Conservation (phyloP, 2,888 invertebrate species). For the Drosophila antonietae region DNA sequence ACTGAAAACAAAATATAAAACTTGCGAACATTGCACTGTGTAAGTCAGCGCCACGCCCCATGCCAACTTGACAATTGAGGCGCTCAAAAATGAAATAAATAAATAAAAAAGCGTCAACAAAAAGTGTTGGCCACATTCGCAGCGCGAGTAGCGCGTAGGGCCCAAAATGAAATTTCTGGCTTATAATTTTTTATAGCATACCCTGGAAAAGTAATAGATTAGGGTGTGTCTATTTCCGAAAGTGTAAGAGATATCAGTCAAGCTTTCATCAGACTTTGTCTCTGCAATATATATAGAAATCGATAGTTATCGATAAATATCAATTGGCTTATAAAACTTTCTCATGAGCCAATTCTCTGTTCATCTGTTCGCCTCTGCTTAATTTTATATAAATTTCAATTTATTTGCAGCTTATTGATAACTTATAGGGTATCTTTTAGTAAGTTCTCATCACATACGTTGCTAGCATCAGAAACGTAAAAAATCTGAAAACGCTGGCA, state of each 20-base stretch:
- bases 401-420: neutral
- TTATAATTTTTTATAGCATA: conserved; percentile 16
- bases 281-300: neutral
- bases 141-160: conserved; percentile 13
- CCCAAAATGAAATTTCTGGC: conserved; percentile 38
- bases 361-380: neutral
- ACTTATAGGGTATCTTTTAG: neutral
- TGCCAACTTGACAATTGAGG: conserved; percentile 2
- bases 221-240: neutral
- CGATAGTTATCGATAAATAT: neutral
- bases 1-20: conserved; percentile 20
- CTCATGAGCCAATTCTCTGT: no score
- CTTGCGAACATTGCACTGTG: conserved; percentile 49
- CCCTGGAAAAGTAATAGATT: neutral
- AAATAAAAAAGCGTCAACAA: conserved; percentile 9
- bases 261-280: no score
- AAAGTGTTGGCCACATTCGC: conserved; percentile 34
- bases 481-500: conserved; percentile 52
- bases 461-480: conserved; percentile 52
- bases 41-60: conserved; percentile 2
- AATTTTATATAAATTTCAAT: neutral
- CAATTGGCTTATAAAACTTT: neutral
- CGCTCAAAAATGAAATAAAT: conserved; percentile 14
- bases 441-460: neutral
- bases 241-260: neutral